phyloP scores from a whole-genome alignment of 2,888 invertebrate genomes.

The Stenolophus ochropezus region DNA sequence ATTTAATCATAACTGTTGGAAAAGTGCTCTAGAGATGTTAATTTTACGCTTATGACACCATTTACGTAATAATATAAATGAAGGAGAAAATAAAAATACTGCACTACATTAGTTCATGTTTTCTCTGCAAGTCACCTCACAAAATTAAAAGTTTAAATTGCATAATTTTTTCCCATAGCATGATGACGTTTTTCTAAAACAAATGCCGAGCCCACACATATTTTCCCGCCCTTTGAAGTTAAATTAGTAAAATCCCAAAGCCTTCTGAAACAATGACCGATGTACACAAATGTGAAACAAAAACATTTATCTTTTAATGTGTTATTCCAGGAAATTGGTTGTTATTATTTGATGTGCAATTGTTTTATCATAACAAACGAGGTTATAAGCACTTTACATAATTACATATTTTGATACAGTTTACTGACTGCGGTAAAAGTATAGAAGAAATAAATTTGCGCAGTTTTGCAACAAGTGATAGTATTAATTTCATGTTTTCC shows the following conservation, averaged over 20 bases:
- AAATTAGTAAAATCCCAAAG: neutral
- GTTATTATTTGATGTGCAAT: neutral
- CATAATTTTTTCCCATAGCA: neutral
- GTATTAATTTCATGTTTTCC: neutral
- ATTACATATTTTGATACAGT: neutral
- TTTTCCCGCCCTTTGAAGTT: neutral
- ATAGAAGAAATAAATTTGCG: neutral
- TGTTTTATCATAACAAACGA: conserved; percentile 3
- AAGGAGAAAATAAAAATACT: too few relatives aligned
- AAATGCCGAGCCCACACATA: neutral
- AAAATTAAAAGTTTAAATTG: neutral
- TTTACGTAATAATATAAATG: too few relatives aligned
- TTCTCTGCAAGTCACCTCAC: neutral
- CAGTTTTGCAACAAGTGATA: neutral
- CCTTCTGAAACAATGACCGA: neutral
- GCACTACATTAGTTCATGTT: too few relatives aligned
- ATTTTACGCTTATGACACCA: too few relatives aligned
- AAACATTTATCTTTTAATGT: neutral
- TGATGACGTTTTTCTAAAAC: neutral
- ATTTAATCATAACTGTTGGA: too few relatives aligned
- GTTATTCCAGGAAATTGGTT: neutral
- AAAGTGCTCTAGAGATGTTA: too few relatives aligned
- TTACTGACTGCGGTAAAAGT: neutral
- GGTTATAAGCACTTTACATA: neutral
- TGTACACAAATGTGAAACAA: neutral